Percentiles rank a stretch among this genome's conserved stretches.
Evolutionary conservation across 2,888 invertebrate genomes (phyloP).

Genomic region (Yponomeuta cagnagella): DNA sequence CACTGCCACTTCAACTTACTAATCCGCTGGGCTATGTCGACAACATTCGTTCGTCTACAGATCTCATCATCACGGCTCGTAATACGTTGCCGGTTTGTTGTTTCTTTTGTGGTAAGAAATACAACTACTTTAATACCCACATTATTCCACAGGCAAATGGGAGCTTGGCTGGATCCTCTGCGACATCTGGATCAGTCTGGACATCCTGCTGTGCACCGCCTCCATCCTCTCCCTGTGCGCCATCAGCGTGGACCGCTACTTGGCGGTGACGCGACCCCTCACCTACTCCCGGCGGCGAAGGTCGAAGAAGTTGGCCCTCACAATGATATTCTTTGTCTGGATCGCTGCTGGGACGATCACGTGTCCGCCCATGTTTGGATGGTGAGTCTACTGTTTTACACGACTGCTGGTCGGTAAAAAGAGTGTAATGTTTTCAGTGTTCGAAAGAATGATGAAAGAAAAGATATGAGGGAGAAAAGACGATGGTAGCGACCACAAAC

Average conservation of each 20-base stretch:
- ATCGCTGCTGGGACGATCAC: conserved; percentile 92
- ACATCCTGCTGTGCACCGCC: conserved; percentile 94
- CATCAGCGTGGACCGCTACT: conserved; percentile 92
- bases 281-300: conserved; percentile 93
- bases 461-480: background rate
- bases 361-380: conserved; percentile 94
- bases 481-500: too few species aligned
- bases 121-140: background rate
- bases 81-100: too few species aligned
- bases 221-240: conserved; percentile 95
- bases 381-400: conserved; percentile 72
- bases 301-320: conserved; percentile 87
- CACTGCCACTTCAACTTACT: too few species aligned
- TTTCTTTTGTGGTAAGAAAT: too few species aligned
- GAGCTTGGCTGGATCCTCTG: conserved; percentile 91
- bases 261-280: conserved; percentile 95
- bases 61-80: too few species aligned
- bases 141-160: conserved; percentile 81
- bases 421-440: background rate
- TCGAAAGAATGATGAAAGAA: background rate
- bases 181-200: conserved; percentile 94
- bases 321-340: conserved; percentile 95
- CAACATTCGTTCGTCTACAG: too few species aligned
- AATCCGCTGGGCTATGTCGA: too few species aligned
- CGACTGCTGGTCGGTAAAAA: background rate